phyloP scores from a whole-genome alignment of 2,113 vertebrate genomes.

The Cyphomyrus plagiostoma region DNA sequence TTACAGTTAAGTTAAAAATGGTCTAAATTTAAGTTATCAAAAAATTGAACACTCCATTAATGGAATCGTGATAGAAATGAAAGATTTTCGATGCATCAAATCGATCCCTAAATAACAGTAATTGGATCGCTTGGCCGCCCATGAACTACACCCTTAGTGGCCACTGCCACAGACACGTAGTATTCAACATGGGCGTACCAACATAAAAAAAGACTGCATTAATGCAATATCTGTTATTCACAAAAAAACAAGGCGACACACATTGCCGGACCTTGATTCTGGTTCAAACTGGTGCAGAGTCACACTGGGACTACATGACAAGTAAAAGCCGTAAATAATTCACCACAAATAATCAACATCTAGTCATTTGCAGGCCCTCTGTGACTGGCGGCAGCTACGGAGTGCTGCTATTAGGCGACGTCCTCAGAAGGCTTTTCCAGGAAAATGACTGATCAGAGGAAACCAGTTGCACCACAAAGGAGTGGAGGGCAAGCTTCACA shows the following conservation, averaged over 20 bases:
- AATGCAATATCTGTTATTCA: not conserved
- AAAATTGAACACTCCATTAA: not conserved
- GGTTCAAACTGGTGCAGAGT: not conserved
- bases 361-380: not conserved
- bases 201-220: not conserved
- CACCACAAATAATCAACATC: not conserved
- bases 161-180: not conserved
- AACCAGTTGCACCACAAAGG: not conserved
- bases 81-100: not conserved
- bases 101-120: not conserved
- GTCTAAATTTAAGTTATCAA: not conserved
- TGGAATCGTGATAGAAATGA: not conserved
- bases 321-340: not conserved
- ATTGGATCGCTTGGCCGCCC: not conserved
- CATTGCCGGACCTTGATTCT: not conserved
- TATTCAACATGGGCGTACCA: not conserved
- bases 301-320: not conserved
- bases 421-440: not conserved
- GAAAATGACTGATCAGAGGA: not conserved
- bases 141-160: not conserved
- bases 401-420: not conserved
- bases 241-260: not conserved
- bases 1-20: not conserved
- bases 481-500: not conserved
- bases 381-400: not conserved